phyloP scores from a whole-genome alignment of 2,113 vertebrate genomes.

The Rhynchomys soricoides region DNA sequence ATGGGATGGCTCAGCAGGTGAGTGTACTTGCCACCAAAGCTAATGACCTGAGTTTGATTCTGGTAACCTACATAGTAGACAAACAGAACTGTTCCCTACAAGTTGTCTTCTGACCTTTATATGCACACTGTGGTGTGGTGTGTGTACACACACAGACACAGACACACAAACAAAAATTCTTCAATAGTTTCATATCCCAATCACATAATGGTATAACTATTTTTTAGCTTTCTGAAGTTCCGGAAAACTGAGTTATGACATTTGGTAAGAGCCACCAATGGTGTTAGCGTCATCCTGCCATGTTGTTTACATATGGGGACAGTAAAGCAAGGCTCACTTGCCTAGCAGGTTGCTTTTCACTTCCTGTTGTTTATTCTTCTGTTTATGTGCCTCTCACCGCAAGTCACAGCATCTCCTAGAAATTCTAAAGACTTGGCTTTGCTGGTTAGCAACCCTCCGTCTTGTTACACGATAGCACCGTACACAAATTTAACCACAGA shows the following conservation, averaged over 20 bases:
- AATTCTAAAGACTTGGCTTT: slow-evolving; percentile 18
- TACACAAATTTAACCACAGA: not conserved
- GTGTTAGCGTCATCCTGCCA: not conserved
- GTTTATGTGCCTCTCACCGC: not conserved
- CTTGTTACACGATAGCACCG: slow-evolving; percentile 38
- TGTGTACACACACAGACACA: fast-evolving
- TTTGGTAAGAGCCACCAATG: not conserved
- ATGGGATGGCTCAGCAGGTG: not conserved
- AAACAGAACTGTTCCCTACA: not conserved
- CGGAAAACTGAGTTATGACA: not conserved
- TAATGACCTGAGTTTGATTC: not conserved
- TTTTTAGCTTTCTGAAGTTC: slow-evolving; percentile 42
- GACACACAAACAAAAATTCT: not conserved
- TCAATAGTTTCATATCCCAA: slow-evolving; percentile 22
- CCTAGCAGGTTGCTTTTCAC: not conserved
- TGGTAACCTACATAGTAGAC: not conserved
- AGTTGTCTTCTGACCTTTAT: not conserved
- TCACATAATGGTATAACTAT: not conserved
- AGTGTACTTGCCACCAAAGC: not conserved
- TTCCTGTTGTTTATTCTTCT: not conserved
- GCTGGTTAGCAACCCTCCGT: not conserved
- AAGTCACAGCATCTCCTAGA: not conserved
- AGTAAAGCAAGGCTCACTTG: not conserved
- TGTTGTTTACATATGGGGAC: not conserved
- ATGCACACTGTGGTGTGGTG: not conserved